phyloP scores from a whole-genome alignment of 1,140 invertebrate genomes.

The Acarapis woodi region DNA sequence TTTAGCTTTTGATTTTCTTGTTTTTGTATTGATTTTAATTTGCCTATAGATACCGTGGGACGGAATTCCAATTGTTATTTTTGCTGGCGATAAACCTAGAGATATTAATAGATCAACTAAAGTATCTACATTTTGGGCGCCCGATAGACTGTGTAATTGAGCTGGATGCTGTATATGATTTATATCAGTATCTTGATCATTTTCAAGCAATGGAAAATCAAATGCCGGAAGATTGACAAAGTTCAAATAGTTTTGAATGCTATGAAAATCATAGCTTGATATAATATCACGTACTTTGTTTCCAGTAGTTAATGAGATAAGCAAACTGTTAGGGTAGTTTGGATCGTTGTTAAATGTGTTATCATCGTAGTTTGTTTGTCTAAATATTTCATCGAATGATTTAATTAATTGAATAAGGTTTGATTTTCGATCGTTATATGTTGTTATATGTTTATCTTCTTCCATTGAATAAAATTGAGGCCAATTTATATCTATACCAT shows the following conservation, averaged over 20 bases:
- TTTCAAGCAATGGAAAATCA: too few relatives aligned
- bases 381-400: not conserved
- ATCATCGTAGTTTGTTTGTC: not conserved
- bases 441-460: not conserved
- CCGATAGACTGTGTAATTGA: slow-evolving; percentile 10
- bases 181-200: slow-evolving; percentile 4
- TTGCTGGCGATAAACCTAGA: slow-evolving; percentile 4
- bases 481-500: slow-evolving; percentile 10
- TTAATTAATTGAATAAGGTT: not conserved
- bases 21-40: not conserved
- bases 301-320: slow-evolving; percentile 6
- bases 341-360: too few relatives aligned
- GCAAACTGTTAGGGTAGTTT: too few relatives aligned
- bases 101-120: slow-evolving; percentile 9
- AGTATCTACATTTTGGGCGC: slow-evolving; percentile 11
- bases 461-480: slow-evolving; percentile 8
- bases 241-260: slow-evolving; percentile 8
- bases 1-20: not conserved
- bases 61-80: slow-evolving; percentile 9
- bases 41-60: slow-evolving; percentile 6
- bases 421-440: not conserved
- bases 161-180: slow-evolving; percentile 7
- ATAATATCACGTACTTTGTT: slow-evolving; percentile 5
- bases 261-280: slow-evolving; percentile 7
- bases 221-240: slow-evolving; percentile 10